Evolutionary conservation across 1,140 invertebrate genomes (phyloP), one percentile per base, ranked within the genome.

Genomic region (Drosophila punjabiensis): DNA sequence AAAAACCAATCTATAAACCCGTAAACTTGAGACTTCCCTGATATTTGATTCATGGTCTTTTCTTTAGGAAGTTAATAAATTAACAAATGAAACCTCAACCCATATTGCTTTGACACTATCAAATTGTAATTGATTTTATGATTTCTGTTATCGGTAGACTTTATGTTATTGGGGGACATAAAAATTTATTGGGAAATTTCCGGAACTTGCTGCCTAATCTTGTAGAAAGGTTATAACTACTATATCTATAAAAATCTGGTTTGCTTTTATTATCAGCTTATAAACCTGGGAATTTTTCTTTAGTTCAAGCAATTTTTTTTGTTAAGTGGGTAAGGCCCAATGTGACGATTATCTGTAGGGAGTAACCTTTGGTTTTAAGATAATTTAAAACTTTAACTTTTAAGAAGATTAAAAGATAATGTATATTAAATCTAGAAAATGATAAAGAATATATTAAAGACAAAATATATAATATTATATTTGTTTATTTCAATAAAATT

Each of bases 201-300:
- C 41, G 64, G 59, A 63, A 63, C 58, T 63, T n/a, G 13, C 20
- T 9, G 13, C 1, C 41, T 47, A 30, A 64, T 67, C 37, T 35
- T 2, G 8, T 20, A 35, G 20, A 62, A 35, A 28, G 28, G 16
- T 8, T 18, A 30, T 32, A 8, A 18, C 39, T 33, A 16, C 9
- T 30, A n/a, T 47, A 28, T 45, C 41, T 20, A 9, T 63, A n/a
- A 35, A 63, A 66, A 66, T 66, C 64, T 66, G 30, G 37, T 18
- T 47, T 35, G 20, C 11, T 47, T 35, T 64, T 28, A 24, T 45
- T 63, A 67, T 67, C 32, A 28, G 18, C 13, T 4, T n/a, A 63
- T 33, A 32, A 33, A 18, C 5, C 28, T 39, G 28, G 28, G 45
- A 52, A 50, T 28, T 66, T 47, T 50, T 10, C 24, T 13, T n/a